phyloP scores from a whole-genome alignment of 2,113 vertebrate species.

The Tachycineta bicolor region DNA sequence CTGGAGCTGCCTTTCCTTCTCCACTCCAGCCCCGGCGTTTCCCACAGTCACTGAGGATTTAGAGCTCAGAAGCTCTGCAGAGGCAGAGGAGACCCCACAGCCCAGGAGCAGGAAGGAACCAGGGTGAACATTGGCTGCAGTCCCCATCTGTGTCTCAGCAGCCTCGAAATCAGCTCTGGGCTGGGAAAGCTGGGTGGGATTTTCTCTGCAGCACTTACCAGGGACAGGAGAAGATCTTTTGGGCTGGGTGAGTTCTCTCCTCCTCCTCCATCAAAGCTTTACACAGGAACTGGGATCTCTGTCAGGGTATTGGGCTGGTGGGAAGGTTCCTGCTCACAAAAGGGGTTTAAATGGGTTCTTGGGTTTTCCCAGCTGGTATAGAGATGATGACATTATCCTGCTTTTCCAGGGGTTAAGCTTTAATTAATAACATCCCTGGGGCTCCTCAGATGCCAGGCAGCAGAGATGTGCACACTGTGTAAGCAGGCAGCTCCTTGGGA shows the following conservation, averaged over 20 bases:
- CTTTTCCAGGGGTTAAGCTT: neutral
- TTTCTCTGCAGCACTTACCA: neutral
- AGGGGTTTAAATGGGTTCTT: rapidly evolving
- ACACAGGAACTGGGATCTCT: rapidly evolving
- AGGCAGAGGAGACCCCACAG: neutral
- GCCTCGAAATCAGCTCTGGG: neutral
- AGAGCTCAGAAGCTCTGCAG: neutral
- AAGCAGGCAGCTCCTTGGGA: neutral
- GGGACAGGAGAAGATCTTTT: neutral
- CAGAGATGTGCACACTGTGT: neutral
- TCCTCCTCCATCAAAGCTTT: neutral
- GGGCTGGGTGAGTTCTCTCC: neutral
- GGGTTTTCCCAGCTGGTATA: neutral
- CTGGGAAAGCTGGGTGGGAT: neutral
- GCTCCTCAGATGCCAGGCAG: neutral
- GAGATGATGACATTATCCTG: neutral
- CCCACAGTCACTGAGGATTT: neutral
- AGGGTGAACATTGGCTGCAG: neutral
- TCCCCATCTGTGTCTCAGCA: neutral
- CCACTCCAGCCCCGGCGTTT: neutral
- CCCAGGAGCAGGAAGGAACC: neutral
- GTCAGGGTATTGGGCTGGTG: neutral
- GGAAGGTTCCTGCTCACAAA: neutral
- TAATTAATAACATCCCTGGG: neutral
- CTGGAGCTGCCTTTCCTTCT: neutral